A percentile compares a stretch with the other conserved stretches of the same genome.
These are phyloP conservation scores for Megaustenia siamemsis DNA, from an alignment of 2,888 invertebrate genomes.

Conservation along the genomic window DNA sequence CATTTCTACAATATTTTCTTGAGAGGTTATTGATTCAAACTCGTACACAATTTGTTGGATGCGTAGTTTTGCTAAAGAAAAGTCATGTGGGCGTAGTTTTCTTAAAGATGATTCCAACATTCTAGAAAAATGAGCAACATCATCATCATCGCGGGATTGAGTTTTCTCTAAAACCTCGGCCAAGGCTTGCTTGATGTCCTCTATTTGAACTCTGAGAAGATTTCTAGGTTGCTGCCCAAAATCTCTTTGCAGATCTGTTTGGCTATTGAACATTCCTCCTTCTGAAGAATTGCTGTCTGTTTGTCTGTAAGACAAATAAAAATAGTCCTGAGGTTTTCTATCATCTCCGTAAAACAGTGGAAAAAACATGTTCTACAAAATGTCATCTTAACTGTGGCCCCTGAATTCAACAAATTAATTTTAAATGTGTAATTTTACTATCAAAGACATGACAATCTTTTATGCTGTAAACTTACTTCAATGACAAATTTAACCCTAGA, in stretches of 20 bases:
- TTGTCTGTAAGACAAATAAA: conserved; percentile 21
- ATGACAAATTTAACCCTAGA: too few species aligned
- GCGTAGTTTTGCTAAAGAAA: conserved; percentile 32
- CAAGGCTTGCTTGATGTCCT: conserved; percentile 38
- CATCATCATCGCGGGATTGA: background rate
- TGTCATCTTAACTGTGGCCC: too few species aligned
- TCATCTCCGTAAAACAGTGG: background rate
- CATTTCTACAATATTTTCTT: background rate
- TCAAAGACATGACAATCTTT: too few species aligned
- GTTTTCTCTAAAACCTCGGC: conserved; percentile 16
- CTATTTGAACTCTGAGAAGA: background rate
- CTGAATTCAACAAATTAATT: too few species aligned
- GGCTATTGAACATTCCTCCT: background rate
- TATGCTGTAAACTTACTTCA: too few species aligned
- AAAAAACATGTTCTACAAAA: too few species aligned
- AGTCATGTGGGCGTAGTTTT: conserved; percentile 17
- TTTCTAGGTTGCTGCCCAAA: background rate
- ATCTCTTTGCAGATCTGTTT: background rate
- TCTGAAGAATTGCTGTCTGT: background rate
- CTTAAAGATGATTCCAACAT: conserved; percentile 43
- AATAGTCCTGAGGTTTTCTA: background rate
- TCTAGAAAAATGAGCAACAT: conserved; percentile 34
- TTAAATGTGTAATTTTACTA: too few species aligned
- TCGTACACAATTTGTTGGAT: conserved; percentile 38
- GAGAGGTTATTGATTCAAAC: background rate